Base-by-base conservation (phyloP, 2,888 invertebrate species). In the Drosophila peninsularis region DNA sequence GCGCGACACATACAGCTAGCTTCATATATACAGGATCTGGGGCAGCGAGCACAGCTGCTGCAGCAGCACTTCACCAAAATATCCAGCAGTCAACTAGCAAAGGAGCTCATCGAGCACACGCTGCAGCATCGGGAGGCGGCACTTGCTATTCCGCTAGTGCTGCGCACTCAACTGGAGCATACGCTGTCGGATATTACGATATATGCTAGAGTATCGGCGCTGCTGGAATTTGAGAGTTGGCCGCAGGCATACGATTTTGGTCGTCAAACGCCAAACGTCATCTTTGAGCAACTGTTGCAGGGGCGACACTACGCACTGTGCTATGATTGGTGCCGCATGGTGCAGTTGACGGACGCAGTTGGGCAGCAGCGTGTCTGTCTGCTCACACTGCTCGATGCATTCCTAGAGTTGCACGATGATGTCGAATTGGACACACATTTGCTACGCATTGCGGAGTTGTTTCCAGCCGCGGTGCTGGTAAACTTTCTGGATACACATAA, bases 321-420 rank as follows among this genome's bases (percentile, higher is more conserved):
- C 75, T 92, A 95, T 50, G 94, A 95, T 69, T 96, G 96, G 95
- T 94, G 95, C 11, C 94, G 95, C 50, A 94, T 94, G 11, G 95
- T 96, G 73, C 80, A 88, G 14, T 49, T 91, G 36, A 76, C 83
- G 0, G 80, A 82, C 2, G 90, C 90, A 58, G 69, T 66, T 10
- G 87, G 86, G 2, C 90, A 91, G 55, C 90, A 88, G 19, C 78
- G 82, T 9, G 92, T 94, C 2, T 90, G 91, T 17, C 70, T 92
- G 32, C 72, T 86, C 1, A 86, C 87, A 0, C 79, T 92, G 3
- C 58, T 92, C 0, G 78, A 88, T 32, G 73, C 90, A 2, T 69
- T 92, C 19, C 68, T 90, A 4, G 85, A 88, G 5, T 92, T 89
- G 14, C 58, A 57, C 2, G 90, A 90, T 30, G 75, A 78, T 5